Base-by-base conservation (phyloP, 2,113 vertebrate species). In the Cygnus buccinator region DNA sequence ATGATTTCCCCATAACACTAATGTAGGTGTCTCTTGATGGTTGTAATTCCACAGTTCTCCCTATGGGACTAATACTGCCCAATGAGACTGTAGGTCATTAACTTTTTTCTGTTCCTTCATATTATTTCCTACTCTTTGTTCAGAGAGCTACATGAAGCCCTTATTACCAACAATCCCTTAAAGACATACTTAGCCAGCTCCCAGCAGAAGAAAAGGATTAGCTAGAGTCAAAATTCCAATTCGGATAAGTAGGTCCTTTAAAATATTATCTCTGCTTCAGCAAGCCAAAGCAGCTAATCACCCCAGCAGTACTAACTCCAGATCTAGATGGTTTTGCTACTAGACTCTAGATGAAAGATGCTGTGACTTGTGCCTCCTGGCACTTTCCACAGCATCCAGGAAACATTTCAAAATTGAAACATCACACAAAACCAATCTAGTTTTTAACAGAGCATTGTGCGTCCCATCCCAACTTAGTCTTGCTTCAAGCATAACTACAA, bases 181-280 rank as follows among this genome's bases (percentile, higher is more conserved):
- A 75, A 62, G 58, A 81, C 10, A 2, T 72, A 89, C 43, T 95
- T 59, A 86, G 37, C 37, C 71, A 87, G 81, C 71, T 95, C 52
- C 66, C 84, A 94, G 70, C 52, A 93, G 80, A 92, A 90, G 88
- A 81, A 90, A 91, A 90, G 87, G 89, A 97, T 96, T 96, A 95
- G 67, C 81, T 80, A 9, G 84, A 97, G 95, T 96, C 93, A 95
- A 62, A 96, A 95, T 95, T 95, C 95, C 89, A 85, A 37, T 16
- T 95, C 1, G 8, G 95, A 76, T 94, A 95, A 97, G 71, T 16
- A 91, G 81, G 84, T 70, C 93, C 90, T 94, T 95, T 76, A 83
- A 83, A 95, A 87, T 77, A 87, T 94, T 89, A 94, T 85, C 93
- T 94, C 84, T 83, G 68, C 71, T 83, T 91, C 92, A 91, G 82